Conservation (phyloP, 2,888 invertebrate genomes). For the Steinernema carpocapsae region DNA sequence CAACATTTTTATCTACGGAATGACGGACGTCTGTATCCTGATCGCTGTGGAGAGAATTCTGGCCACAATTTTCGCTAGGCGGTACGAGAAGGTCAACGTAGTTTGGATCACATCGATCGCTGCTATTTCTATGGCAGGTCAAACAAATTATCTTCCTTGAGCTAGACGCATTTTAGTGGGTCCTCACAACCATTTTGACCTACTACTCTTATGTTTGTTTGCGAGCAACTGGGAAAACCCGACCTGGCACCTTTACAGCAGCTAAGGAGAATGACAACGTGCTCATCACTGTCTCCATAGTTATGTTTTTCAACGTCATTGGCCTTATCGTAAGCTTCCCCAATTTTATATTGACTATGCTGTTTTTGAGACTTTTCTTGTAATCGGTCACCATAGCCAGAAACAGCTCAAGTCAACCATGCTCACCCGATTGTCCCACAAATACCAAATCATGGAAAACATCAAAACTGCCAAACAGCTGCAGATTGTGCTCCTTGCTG, state of each 20-base stretch:
- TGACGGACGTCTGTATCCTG: not conserved
- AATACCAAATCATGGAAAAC: constrained; percentile 25
- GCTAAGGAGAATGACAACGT: constrained; percentile 1
- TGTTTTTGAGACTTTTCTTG: not conserved
- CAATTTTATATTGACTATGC: not conserved
- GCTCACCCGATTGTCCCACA: not conserved
- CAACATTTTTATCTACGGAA: not conserved
- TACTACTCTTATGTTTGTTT: not conserved
- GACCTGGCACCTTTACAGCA: not conserved
- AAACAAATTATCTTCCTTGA: not conserved
- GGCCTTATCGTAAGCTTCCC: not conserved
- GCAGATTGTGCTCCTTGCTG: not conserved
- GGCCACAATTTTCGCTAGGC: not conserved
- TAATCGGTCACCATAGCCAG: not conserved
- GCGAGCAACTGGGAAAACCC: not conserved
- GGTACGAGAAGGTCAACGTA: constrained; percentile 5
- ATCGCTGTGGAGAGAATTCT: not conserved
- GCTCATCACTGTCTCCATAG: not conserved
- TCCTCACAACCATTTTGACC: not conserved
- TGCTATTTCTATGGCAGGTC: not conserved
- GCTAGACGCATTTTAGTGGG: not conserved
- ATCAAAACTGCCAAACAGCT: constrained; percentile 9
- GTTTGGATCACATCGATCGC: not conserved
- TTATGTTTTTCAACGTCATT: not conserved
- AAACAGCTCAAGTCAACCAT: not conserved